These are phyloP conservation scores for Phoxinus phoxinus DNA, from an alignment of 2,113 vertebrate genomes.

Conservation along the genomic window DNA sequence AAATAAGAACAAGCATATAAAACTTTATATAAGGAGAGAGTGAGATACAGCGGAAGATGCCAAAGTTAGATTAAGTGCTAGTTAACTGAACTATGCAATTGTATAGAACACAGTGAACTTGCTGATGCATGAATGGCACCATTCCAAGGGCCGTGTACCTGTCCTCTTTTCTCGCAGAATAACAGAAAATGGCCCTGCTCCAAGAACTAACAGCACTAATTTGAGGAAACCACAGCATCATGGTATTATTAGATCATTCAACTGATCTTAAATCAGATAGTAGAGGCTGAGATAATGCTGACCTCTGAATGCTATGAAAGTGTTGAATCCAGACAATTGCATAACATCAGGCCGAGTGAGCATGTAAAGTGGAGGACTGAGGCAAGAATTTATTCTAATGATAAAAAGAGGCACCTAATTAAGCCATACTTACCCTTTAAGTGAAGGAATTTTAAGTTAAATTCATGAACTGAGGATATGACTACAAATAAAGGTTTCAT, in stretches of 20 bases:
- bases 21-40: neutral
- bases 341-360: neutral
- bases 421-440: slow-evolving; percentile 2
- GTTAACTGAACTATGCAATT: slow-evolving; percentile 39
- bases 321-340: slow-evolving; percentile 10
- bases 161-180: neutral
- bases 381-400: slow-evolving; percentile 21
- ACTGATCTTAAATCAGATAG: slow-evolving; percentile 37
- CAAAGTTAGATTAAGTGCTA: slow-evolving; percentile 34
- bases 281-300: slow-evolving; percentile 31
- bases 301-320: slow-evolving; percentile 3
- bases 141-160: slow-evolving; percentile 24
- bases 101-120: slow-evolving; percentile 8
- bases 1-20: slow-evolving; percentile 35
- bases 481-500: neutral
- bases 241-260: neutral
- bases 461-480: neutral
- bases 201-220: slow-evolving; percentile 12
- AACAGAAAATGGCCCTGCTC: slow-evolving; percentile 31
- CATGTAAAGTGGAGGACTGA: slow-evolving; percentile 6
- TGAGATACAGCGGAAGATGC: slow-evolving; percentile 4
- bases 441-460: neutral
- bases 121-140: slow-evolving; percentile 37
- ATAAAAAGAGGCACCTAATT: slow-evolving; percentile 1
- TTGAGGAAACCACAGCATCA: slow-evolving; percentile 29